Conservation (phyloP, 2,113 vertebrate species). For the Plectropomus leopardus region DNA sequence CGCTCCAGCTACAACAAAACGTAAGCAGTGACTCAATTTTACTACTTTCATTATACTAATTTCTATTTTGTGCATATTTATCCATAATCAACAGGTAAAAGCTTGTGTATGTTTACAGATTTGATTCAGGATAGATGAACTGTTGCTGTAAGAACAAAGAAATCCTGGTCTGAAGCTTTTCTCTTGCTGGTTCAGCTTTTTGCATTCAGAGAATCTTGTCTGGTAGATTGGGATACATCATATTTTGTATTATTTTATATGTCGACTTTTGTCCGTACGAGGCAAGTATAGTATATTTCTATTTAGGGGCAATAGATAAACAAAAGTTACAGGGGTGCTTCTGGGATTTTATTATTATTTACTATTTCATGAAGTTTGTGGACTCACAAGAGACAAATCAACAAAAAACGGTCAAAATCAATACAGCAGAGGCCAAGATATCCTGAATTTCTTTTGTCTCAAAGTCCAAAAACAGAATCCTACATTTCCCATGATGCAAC, state of each 20-base stretch:
- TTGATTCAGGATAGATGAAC: background rate
- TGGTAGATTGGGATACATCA: background rate
- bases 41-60: background rate
- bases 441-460: background rate
- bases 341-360: background rate
- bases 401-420: background rate
- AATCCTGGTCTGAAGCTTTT: background rate
- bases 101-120: background rate
- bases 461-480: background rate
- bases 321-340: background rate
- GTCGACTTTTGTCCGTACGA: background rate
- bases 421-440: background rate
- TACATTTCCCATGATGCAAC: too few species aligned
- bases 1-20: slow-evolving; percentile 87
- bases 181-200: background rate
- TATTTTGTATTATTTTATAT: background rate
- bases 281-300: background rate
- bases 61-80: background rate
- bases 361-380: background rate
- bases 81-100: background rate
- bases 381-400: background rate
- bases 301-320: background rate
- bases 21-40: background rate
- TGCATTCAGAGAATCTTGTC: background rate
- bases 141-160: background rate